Conservation (phyloP, 2,888 invertebrate genomes). For the Hemaris fuciformis region DNA sequence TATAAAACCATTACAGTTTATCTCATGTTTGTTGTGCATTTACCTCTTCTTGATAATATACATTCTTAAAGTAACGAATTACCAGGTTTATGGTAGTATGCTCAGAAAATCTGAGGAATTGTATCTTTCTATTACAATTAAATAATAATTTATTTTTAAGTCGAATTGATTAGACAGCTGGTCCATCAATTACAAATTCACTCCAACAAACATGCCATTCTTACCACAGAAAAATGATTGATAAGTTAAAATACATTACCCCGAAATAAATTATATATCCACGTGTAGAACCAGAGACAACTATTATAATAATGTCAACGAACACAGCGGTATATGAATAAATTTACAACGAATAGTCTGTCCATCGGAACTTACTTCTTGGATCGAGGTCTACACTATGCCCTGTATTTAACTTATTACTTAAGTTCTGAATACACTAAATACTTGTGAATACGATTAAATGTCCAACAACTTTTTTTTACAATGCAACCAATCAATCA, state of each 20-base stretch:
- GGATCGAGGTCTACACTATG: constrained; percentile 9
- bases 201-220: not conserved
- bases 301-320: constrained; percentile 30
- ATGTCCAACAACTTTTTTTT: not conserved
- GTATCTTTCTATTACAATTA: not conserved
- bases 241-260: not conserved
- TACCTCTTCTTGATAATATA: no score
- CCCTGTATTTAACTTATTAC: constrained; percentile 5
- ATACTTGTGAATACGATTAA: not conserved
- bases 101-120: no score
- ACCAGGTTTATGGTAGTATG: no score
- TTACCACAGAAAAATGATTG: not conserved
- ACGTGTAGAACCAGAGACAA: constrained; percentile 16
- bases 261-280: not conserved
- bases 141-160: not conserved
- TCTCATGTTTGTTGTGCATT: no score
- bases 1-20: no score
- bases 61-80: no score
- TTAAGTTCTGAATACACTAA: not conserved
- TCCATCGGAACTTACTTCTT: constrained; percentile 24
- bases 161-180: not conserved
- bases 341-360: constrained; percentile 11
- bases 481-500: not conserved
- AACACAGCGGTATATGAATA: constrained; percentile 52
- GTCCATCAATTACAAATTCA: not conserved